Conservation (phyloP, 2,797 vertebrate genomes). For the Muscicapa striata region DNA sequence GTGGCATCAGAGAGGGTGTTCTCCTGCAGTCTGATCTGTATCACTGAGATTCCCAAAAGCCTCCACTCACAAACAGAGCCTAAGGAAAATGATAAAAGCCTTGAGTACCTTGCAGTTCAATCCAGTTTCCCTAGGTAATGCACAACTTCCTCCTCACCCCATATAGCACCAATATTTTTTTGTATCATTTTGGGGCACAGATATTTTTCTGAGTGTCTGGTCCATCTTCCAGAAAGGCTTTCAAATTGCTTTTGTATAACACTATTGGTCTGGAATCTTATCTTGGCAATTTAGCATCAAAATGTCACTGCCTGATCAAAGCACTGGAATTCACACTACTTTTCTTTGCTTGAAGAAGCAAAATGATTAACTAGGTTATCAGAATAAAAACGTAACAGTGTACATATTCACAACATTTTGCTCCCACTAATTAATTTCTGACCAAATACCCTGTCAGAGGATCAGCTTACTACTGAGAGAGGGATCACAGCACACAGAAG, state of each 20-base stretch:
- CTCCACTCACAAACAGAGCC: not conserved
- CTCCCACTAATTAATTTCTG: constrained; percentile 32
- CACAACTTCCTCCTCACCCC: not conserved
- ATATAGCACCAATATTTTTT: not conserved
- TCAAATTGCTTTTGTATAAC: not conserved
- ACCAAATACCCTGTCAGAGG: not conserved
- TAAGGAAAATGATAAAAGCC: not conserved
- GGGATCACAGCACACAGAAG: constrained; percentile 12
- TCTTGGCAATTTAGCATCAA: not conserved
- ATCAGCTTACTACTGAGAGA: not conserved
- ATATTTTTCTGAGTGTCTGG: not conserved
- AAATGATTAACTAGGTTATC: constrained; percentile 24
- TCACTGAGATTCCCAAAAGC: not conserved
- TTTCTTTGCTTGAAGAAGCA: not conserved
- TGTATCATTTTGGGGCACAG: not conserved
- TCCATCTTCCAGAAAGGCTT: not conserved
- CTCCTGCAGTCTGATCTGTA: not conserved
- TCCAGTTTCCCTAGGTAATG: not conserved
- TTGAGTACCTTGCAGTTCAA: not conserved
- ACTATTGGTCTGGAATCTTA: not conserved
- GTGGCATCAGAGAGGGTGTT: not conserved
- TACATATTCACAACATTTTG: not conserved
- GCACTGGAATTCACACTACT: not conserved
- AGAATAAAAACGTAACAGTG: constrained; percentile 19
- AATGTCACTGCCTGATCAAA: constrained; percentile 24